Base-by-base conservation (phyloP, 2,113 vertebrate species). In the Cyanoramphus novaezelandiae region DNA sequence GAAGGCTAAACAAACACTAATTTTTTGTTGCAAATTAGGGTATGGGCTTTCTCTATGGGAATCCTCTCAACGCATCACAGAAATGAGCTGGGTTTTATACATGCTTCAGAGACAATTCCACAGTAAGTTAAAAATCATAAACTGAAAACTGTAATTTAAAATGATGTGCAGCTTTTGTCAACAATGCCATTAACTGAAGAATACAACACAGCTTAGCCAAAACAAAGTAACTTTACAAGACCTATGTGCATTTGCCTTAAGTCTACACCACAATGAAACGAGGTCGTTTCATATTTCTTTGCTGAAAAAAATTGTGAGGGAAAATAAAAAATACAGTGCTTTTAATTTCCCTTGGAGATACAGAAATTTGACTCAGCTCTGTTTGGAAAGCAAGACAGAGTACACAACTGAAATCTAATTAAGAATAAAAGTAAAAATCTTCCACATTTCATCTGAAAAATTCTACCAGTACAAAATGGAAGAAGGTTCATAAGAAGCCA, bases 261-360 rank as follows among this genome's bases (percentile, higher is more conserved):
- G 57, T 9, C 77, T 75, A 18, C n/a, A 87, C 47, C 13, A 79
- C 41, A 72, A 74, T 7, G 17, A 53, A 75, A 74, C 31, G 71
- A 52, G 16, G 29, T 13, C 0, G 0, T 35, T 67, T 50, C 59
- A 1, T 53, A 19, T 44, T 70, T 53, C 9, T 86, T 55, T 75
- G 49, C 50, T 44, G 74, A 7, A 79, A 79, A 64, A 17, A 79
- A 82, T 84, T 15, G 21, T 14, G 28, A 86, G 29, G 33, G 50
- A 88, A 68, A 47, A 47, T 7, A 68, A 76, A 83, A 91, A 63
- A 82, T 49, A 55, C 44, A 77, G 5, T 49, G 43, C 41, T 80
- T 94, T 79, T 79, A 29, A 90, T 71, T 94, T 90, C 63, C 67
- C 68, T 55, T 72, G 68, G 53, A 87, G 55, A 79, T 67, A 87